phyloP scores from a whole-genome alignment of 1,140 invertebrate genomes.

The Cherax destructor region DNA sequence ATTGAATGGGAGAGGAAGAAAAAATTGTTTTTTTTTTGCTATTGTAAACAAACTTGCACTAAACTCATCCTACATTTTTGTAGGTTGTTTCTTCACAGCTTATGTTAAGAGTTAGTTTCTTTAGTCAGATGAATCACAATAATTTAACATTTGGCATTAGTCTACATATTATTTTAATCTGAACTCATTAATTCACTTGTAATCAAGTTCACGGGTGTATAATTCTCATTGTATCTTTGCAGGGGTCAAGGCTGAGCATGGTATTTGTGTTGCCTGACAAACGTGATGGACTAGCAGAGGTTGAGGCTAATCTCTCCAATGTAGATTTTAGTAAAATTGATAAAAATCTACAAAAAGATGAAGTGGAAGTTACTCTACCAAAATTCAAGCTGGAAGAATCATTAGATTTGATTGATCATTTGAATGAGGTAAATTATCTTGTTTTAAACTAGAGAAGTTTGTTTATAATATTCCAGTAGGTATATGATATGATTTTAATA shows the following conservation, averaged over 20 bases:
- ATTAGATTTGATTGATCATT: conserved; percentile 77
- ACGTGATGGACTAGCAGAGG: conserved; percentile 76
- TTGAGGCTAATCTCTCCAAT: conserved; percentile 74
- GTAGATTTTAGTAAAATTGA: conserved; percentile 63
- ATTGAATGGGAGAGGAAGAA: too few species aligned
- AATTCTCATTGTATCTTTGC: not conserved
- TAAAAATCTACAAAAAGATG: conserved; percentile 12
- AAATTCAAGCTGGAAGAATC: conserved; percentile 82
- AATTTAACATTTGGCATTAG: too few species aligned
- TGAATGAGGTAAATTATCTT: conserved; percentile 74
- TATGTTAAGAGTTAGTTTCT: too few species aligned
- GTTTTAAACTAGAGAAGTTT: not conserved
- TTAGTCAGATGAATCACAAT: too few species aligned
- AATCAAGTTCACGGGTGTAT: too few species aligned
- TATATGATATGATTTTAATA: not conserved
- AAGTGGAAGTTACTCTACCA: conserved; percentile 80
- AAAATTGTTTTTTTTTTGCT: too few species aligned
- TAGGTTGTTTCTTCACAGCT: too few species aligned
- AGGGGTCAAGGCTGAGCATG: conserved; percentile 77
- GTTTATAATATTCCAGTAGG: not conserved
- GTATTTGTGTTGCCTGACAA: conserved; percentile 83
- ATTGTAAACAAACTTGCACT: too few species aligned
- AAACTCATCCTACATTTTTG: too few species aligned
- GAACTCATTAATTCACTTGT: too few species aligned
- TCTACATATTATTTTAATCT: too few species aligned